Evolutionary conservation across 2,113 vertebrate species (phyloP), one percentile per base, ranked within the genome.

Genomic region (Stigmatopora nigra): DNA sequence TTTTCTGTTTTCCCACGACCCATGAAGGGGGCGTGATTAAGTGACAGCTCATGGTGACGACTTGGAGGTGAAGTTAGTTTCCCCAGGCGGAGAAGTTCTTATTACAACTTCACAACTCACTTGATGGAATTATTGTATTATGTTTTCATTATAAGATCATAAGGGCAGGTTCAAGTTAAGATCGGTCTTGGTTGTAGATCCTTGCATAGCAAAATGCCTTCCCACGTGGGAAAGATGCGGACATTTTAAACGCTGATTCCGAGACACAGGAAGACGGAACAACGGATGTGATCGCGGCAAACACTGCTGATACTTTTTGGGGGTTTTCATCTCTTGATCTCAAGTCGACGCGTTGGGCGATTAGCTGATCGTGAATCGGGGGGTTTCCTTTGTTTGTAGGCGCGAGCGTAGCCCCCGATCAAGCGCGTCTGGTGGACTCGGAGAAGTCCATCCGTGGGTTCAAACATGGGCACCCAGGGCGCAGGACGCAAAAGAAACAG

Each of bases 381-480:
- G 3, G 14, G 8, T 22, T 15, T 56, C 22, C 31, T 48, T 48
- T 31, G 53, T 22, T 31, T 13, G 25, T 14, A 14, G 22, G 20
- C 67, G 41, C 44, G 13, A n/a, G 19, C n/a, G n/a, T 22, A 7
- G n/a, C 20, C 38, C 11, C 12, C 1, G 19, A 61, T 10, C 6
- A 1, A 15, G 4, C 22, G 52, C 52, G 12, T 25, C 20, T 20
- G 7, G 12, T 25, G 58, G 19, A n/a, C 20, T 60, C 22, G 38
- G 19, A 61, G 13, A 45, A 4, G 57, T 45, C 19, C n/a, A 15
- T 22, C 1, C 53, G 22, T 56, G 53, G 22, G 41, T 61, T 44
- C 59, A 14, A 66, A 61, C 61, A 97, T 98, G 95, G 95, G 93
- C 66, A 95, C 93, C 41, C 95, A 93, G 74, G 95, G 92, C 0